Evolutionary conservation across 2,888 invertebrate genomes (phyloP), one percentile per base, ranked within the genome.

Genomic region (Rotaria socialis): DNA sequence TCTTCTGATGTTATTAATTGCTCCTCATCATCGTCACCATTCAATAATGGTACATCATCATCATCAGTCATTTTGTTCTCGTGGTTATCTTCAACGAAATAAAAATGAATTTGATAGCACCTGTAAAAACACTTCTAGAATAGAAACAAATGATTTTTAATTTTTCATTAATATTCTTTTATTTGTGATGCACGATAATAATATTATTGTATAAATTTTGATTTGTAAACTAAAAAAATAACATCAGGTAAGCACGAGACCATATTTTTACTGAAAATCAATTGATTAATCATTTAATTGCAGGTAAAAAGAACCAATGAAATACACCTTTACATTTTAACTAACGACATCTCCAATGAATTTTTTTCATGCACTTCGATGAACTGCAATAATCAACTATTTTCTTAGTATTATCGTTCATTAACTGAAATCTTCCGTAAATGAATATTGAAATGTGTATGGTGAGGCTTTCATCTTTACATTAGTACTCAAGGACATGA

Each of bases 231-330:
- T 35, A 16, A 27, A 27, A 1, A 67, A 67, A 41, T 7, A 67
- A 2, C 19, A 35, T 16, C 35, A 67, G 67, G 67, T 67, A 67
- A 67, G 35, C 35, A 35, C 35, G 35, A 19, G 67, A 67, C 27
- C 19, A 41, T 67, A 24, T 27, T 67, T 67, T 27, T 6, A 35
- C 1, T 14, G 11, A 67, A 16, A 35, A 27, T 67, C 11, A 67
- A 67, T 67, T 67, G 67, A 67, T 67, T 67, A 67, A 67, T 67
- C 67, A 67, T 67, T 35, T 67, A 67, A 67, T 67, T 67, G 67
- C 35, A 67, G 67, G 67, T 67, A 67, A 16, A 27, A 67, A 67
- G 35, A 14, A 41, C 67, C 67, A 67, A 67, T 67, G n/a, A 41
- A 41, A 67, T 16, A 67, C 6, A 19, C 16, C 0, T 27, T 19